Evolutionary conservation across 1,140 invertebrate species (phyloP).

Genomic region (Manduca sexta): DNA sequence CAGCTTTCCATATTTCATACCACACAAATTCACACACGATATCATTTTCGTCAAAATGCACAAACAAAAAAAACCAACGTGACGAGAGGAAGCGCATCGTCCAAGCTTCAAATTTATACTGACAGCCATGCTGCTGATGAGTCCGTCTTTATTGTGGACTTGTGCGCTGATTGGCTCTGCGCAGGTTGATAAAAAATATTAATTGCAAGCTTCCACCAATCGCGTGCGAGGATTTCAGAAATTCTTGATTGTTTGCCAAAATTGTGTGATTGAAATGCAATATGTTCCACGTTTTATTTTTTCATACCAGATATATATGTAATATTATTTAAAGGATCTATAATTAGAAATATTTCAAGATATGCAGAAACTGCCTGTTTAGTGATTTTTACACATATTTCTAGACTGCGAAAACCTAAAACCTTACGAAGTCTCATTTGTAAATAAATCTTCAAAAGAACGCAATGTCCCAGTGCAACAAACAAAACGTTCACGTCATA

Average conservation of each 20-base stretch:
- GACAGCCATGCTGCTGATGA: slow-evolving; percentile 88
- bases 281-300: slow-evolving; percentile 16
- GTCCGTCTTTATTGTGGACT: slow-evolving; percentile 83
- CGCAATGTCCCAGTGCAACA: too few species aligned
- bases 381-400: too few species aligned
- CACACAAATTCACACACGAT: slow-evolving; percentile 61
- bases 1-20: slow-evolving; percentile 61
- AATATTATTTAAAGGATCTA: not conserved
- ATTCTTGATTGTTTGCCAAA: slow-evolving; percentile 50
- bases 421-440: too few species aligned
- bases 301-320: not conserved
- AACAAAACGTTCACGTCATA: too few species aligned
- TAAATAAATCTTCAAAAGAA: too few species aligned
- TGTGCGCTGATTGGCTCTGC: slow-evolving; percentile 76
- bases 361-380: too few species aligned
- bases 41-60: slow-evolving; percentile 68
- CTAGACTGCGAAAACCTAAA: too few species aligned
- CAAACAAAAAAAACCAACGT: slow-evolving; percentile 71
- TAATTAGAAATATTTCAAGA: not conserved
- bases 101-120: slow-evolving; percentile 90
- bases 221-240: slow-evolving; percentile 36
- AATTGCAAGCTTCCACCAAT: slow-evolving; percentile 49
- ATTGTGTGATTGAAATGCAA: slow-evolving; percentile 22
- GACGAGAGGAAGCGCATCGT: slow-evolving; percentile 85
- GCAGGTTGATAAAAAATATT: slow-evolving; percentile 43